Conservation (phyloP, 2,888 invertebrate species). For the Dugesia japonica region DNA sequence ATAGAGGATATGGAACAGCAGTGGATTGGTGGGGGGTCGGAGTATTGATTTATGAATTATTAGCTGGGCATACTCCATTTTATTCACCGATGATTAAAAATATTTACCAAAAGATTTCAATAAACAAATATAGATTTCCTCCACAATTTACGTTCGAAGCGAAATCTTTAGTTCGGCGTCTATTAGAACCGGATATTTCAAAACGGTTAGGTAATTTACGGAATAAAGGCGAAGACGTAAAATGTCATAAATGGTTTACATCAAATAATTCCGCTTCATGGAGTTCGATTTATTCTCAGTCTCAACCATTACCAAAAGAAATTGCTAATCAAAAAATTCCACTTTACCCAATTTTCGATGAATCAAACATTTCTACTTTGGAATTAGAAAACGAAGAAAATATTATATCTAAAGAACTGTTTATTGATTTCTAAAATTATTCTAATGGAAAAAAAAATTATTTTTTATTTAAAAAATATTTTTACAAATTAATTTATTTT, state of each 20-base stretch:
- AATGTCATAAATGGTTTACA: background rate
- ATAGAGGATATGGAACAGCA: background rate
- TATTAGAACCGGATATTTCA: background rate
- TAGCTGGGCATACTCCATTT: background rate
- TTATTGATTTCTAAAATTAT: background rate
- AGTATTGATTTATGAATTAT: background rate
- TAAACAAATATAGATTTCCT: slow-evolving; percentile 7
- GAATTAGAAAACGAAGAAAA: background rate
- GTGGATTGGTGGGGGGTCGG: slow-evolving; percentile 1
- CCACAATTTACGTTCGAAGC: background rate
- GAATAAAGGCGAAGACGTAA: background rate
- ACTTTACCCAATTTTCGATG: background rate
- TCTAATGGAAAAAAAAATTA: too few relatives aligned
- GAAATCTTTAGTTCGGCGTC: background rate
- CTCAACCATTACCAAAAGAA: slow-evolving; percentile 8
- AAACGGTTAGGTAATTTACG: background rate
- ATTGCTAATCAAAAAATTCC: background rate
- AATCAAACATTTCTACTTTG: background rate
- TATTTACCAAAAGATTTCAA: background rate
- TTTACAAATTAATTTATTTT: too few relatives aligned
- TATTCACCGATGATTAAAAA: background rate
- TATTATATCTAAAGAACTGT: background rate
- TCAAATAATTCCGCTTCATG: background rate
- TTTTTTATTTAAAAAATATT: too few relatives aligned
- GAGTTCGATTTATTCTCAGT: background rate